Base-by-base conservation (phyloP, 2,113 vertebrate species). In the Regulus satrapa region DNA sequence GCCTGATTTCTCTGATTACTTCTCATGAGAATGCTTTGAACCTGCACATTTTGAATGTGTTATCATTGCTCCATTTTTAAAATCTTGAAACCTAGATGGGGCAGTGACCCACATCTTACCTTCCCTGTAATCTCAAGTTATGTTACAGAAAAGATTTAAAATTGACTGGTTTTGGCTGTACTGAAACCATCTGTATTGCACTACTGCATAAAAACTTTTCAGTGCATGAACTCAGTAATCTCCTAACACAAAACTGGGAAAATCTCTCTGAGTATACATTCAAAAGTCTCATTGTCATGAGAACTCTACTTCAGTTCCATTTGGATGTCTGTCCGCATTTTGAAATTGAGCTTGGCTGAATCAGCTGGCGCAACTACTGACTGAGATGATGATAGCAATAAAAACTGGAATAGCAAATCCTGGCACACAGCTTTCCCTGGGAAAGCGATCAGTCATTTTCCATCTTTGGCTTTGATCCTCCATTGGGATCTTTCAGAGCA, bases 361-460 rank as follows among this genome's bases (percentile, higher is more conserved):
- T 81, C 86, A 82, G 89, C 71, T 90, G 88, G 92, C 82, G 78
- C 64, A 88, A 45, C 79, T 67, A 51, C 79, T 92, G 83, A 92
- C n/a, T 72, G 88, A 93, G 88, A 93, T 83, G 91, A 95, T 95
- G 91, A 95, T 58, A 94, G 91, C 94, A 96, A 89, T 94, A 96
- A 95, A 96, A 96, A 94, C 23, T 67, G 76, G 61, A 95, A 95
- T 24, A 94, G 59, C 71, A 88, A 77, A 90, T 75, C 63, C 46
- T 96, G 92, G 89, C 93, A 91, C 52, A 14, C 28, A 58, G 72
- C 71, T 91, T 86, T 94, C 46, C 76, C 88, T 0, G 59, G 95
- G 88, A 96, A 96, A 95, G 66, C 0, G 14, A 96, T 95, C 91
- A 92, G 73, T 94, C 87, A 72, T 72, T 95, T 90, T 90, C 66